phyloP scores from a whole-genome alignment of 2,113 vertebrate genomes.

The Hypocryptadius cinnamomeus region DNA sequence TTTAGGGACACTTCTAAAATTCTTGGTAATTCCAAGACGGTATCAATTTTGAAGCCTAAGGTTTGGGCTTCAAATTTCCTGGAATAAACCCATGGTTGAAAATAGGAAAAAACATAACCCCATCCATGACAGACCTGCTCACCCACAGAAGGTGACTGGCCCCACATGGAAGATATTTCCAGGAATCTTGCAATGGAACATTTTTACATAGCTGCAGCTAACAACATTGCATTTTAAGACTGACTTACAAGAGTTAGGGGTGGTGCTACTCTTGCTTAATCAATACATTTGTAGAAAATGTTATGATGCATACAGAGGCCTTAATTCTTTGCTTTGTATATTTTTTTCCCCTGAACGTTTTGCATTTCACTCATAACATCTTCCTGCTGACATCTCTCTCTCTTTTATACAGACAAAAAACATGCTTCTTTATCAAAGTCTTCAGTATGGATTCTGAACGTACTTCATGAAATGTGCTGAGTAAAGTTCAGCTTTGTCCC shows the following conservation, averaged over 20 bases:
- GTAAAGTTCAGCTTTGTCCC: neutral
- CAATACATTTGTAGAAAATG: neutral
- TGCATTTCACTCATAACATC: neutral
- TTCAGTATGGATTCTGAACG: neutral
- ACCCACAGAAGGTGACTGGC: neutral
- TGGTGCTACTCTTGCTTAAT: neutral
- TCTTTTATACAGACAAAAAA: neutral
- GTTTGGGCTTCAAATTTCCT: neutral
- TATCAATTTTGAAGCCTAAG: neutral
- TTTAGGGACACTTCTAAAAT: neutral
- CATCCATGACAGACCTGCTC: neutral
- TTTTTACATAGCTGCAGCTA: neutral
- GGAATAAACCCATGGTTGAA: neutral
- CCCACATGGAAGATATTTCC: neutral
- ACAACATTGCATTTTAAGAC: neutral
- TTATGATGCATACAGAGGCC: neutral
- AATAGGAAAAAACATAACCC: accelerated
- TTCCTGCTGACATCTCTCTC: neutral
- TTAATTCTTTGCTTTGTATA: neutral
- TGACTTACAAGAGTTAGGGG: neutral
- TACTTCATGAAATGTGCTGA: neutral
- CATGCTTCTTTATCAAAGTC: neutral
- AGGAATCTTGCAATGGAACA: neutral
- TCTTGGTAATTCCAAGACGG: neutral
- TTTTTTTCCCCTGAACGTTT: neutral